Conservation (phyloP, 1,140 invertebrate species). For the Ceratina japonica region DNA sequence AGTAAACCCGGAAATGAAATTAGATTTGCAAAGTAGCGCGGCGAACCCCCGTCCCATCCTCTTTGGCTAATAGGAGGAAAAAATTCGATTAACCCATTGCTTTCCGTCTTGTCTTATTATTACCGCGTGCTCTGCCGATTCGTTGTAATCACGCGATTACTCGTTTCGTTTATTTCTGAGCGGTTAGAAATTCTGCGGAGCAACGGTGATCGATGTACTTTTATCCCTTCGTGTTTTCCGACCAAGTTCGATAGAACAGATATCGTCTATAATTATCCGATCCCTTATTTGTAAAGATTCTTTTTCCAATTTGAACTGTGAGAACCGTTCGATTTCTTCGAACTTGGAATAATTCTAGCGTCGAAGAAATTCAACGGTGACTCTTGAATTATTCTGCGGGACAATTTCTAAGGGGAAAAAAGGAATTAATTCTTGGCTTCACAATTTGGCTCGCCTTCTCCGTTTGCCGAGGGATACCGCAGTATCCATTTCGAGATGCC, state of each 20-base stretch:
- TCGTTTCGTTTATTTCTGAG: no score
- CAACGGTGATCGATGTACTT: no score
- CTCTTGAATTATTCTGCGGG: not conserved
- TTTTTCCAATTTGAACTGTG: no score
- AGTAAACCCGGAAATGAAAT: slow-evolving; percentile 45
- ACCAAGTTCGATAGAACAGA: no score
- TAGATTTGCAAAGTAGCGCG: slow-evolving; percentile 45
- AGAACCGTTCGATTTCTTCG: not conserved
- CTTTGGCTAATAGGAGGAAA: not conserved
- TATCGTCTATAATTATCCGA: no score
- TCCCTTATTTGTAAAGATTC: no score
- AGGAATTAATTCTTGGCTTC: not conserved
- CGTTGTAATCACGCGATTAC: no score
- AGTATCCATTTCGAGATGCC: slow-evolving; percentile 24
- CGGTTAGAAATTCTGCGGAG: no score
- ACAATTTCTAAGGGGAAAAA: not conserved
- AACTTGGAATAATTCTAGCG: no score
- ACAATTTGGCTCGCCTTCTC: not conserved
- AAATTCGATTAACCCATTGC: not conserved
- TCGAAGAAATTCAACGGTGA: no score
- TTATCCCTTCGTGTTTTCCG: no score
- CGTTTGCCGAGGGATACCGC: not conserved
- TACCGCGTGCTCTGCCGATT: no score
- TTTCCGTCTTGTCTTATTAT: not conserved
- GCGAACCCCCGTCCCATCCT: not conserved